Percentiles rank a stretch among this genome's conserved stretches.
Evolutionary conservation across 2,113 vertebrate species (phyloP).

Genomic region (Anthoscopus minutus): DNA sequence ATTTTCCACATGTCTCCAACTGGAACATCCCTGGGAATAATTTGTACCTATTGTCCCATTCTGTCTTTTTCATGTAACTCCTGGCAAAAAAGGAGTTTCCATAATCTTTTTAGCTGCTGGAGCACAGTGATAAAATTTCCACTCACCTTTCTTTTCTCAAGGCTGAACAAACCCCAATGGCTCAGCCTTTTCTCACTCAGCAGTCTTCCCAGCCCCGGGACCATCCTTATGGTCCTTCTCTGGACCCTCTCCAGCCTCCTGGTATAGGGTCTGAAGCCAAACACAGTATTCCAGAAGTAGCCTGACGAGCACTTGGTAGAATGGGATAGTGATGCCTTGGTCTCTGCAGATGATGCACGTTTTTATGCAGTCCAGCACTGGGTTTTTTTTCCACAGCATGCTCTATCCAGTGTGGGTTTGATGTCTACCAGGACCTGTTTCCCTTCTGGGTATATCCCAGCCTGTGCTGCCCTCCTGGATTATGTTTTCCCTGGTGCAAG

Average conservation of each 20-base stretch:
- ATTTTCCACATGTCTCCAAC: neutral
- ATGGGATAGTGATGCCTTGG: too few species aligned
- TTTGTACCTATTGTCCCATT: too few species aligned
- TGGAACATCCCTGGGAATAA: neutral
- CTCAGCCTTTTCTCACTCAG: neutral
- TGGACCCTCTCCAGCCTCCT: neutral
- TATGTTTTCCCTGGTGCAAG: neutral
- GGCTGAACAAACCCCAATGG: neutral
- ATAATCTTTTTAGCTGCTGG: neutral
- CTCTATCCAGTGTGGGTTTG: neutral
- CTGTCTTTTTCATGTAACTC: neutral
- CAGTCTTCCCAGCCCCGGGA: neutral
- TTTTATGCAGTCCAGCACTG: neutral
- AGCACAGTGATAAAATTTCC: neutral
- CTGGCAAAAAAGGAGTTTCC: neutral
- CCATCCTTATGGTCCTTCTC: neutral
- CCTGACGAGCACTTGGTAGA: neutral
- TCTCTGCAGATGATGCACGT: neutral
- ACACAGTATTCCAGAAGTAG: neutral
- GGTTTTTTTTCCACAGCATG: neutral
- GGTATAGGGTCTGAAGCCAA: accelerated
- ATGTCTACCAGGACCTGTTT: neutral
- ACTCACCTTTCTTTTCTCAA: neutral
- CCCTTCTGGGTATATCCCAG: neutral
- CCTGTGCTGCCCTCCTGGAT: neutral